phyloP scores from a whole-genome alignment of 2,797 vertebrate species.

The Sciurus vulgaris region DNA sequence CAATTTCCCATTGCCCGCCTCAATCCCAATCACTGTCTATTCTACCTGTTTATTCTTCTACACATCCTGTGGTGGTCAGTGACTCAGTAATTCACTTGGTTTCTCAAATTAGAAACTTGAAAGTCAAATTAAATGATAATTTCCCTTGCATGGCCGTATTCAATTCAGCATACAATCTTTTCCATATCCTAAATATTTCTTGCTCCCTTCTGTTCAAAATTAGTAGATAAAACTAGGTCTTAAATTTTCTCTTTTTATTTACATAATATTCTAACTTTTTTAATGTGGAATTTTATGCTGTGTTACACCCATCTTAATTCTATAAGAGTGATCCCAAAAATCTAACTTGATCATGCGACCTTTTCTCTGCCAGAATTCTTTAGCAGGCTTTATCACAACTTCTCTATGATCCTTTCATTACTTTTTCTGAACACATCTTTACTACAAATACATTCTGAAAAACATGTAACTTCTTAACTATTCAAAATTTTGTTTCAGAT shows the following conservation, averaged over 20 bases:
- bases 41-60: not conserved
- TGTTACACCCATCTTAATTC: not conserved
- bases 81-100: not conserved
- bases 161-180: not conserved
- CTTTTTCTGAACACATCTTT: not conserved
- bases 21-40: not conserved
- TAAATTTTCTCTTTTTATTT: slow-evolving; percentile 34
- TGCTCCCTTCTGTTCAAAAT: not conserved
- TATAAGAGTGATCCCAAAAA: not conserved
- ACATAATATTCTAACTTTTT: not conserved
- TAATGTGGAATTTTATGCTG: not conserved
- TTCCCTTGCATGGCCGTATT: not conserved
- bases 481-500: not conserved
- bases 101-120: not conserved
- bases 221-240: not conserved
- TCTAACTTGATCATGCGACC: not conserved
- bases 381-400: not conserved
- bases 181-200: not conserved
- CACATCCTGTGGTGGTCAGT: not conserved
- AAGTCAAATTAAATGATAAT: not conserved
- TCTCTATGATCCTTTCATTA: not conserved
- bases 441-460: too few species aligned
- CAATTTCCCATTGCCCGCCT: not conserved
- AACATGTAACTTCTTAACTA: not conserved
- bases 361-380: not conserved